A percentile compares a stretch with the other conserved stretches of the same genome.
Evolutionary conservation across 1,140 invertebrate genomes (phyloP).

Genomic region (Drosophila carrolli): DNA sequence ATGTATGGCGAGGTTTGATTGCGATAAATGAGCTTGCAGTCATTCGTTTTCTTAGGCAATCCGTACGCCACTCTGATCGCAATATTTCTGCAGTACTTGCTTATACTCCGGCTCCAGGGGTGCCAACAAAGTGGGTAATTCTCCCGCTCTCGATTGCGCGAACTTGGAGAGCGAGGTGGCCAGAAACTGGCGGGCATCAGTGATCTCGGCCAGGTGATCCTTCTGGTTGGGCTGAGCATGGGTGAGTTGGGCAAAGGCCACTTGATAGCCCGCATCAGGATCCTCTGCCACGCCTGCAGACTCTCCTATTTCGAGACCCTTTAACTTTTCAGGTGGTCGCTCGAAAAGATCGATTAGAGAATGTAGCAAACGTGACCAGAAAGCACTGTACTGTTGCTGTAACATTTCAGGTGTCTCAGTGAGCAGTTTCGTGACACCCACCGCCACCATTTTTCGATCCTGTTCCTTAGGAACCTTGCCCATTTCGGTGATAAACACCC

Average conservation of each 20-base stretch:
- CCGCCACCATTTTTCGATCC: constrained; percentile 95
- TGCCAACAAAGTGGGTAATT: constrained; percentile 85
- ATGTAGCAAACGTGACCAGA: constrained; percentile 87
- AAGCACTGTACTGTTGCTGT: constrained; percentile 56
- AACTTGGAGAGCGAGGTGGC: constrained; percentile 89
- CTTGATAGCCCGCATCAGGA: constrained; percentile 92
- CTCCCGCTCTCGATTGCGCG: constrained; percentile 87
- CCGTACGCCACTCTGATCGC: constrained; percentile 72
- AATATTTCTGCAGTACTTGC: constrained; percentile 80
- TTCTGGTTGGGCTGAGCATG: constrained; percentile 91
- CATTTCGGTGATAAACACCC: constrained; percentile 93
- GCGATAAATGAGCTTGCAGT: not conserved
- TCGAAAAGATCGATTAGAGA: constrained; percentile 94
- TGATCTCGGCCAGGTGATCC: constrained; percentile 89
- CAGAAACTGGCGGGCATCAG: constrained; percentile 89
- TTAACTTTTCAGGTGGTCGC: constrained; percentile 92
- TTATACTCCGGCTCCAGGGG: constrained; percentile 67
- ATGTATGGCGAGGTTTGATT: constrained; percentile 33
- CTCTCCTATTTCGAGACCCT: constrained; percentile 89
- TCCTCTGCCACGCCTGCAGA: constrained; percentile 90
- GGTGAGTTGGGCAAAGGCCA: constrained; percentile 93
- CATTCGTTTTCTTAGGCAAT: constrained; percentile 45
- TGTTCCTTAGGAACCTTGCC: constrained; percentile 93
- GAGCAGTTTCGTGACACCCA: constrained; percentile 94
- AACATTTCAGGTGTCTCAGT: constrained; percentile 88